Evolutionary conservation across 2,888 invertebrate genomes (phyloP).

Genomic region (Dendrolimus pini): DNA sequence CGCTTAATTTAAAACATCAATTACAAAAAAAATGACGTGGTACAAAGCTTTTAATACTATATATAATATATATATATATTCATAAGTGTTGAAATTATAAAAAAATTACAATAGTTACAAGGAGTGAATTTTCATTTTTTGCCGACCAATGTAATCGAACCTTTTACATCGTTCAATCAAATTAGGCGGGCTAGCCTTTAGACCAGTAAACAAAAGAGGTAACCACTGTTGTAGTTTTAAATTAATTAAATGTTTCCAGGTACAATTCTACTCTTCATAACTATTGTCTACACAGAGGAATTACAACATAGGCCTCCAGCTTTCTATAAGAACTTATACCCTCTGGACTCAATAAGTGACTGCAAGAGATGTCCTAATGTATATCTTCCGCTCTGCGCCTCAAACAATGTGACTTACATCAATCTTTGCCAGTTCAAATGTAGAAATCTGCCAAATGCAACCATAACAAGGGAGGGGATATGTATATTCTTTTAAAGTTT

Average conservation of each 20-base stretch:
- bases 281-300: neutral
- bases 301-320: neutral
- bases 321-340: neutral
- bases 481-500: neutral
- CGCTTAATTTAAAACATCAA: too few species aligned
- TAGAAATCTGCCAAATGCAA: neutral
- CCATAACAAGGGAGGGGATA: neutral
- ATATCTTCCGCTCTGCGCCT: neutral
- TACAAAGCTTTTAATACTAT: too few species aligned
- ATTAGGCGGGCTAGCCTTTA: too few species aligned
- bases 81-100: too few species aligned
- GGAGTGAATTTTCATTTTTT: too few species aligned
- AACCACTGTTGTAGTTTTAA: too few species aligned
- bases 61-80: too few species aligned
- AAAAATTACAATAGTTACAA: too few species aligned
- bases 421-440: neutral
- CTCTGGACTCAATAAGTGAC: neutral
- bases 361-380: neutral
- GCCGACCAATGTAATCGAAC: too few species aligned
- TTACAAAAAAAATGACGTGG: too few species aligned
- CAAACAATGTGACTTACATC: neutral
- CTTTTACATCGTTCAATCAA: too few species aligned
- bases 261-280: neutral
- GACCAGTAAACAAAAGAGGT: too few species aligned
- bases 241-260: neutral